phyloP scores from a whole-genome alignment of 2,113 vertebrate genomes.

The Corynorhinus townsendii region DNA sequence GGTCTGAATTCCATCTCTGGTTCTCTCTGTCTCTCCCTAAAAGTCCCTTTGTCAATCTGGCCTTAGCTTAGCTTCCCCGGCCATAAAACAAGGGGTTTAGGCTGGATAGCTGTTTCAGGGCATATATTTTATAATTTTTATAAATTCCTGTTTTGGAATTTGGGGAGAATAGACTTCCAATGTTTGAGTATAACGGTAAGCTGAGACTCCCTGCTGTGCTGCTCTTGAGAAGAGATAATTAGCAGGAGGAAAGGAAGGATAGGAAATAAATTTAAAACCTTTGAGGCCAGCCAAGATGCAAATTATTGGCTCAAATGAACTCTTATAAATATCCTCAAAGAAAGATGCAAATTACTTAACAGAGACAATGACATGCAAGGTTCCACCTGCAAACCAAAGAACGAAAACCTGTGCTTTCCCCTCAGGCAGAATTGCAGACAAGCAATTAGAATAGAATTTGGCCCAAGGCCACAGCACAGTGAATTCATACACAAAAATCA shows the following conservation, averaged over 20 bases:
- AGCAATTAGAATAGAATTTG: conserved; percentile 15
- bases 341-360: conserved; percentile 50
- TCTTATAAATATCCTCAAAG: neutral
- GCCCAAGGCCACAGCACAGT: conserved; percentile 22
- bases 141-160: conserved; percentile 13
- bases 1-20: neutral
- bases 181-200: neutral
- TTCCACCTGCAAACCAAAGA: conserved; percentile 7
- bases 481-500: conserved; percentile 36
- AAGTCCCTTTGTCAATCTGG: neutral
- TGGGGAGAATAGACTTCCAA: neutral
- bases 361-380: conserved; percentile 1
- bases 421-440: conserved; percentile 14
- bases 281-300: conserved; percentile 32
- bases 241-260: neutral
- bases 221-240: conserved; percentile 25
- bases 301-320: conserved; percentile 22
- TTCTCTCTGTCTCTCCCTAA: neutral
- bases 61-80: neutral
- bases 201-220: neutral
- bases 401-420: neutral
- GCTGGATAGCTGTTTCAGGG: neutral
- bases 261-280: conserved; percentile 34
- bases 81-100: neutral
- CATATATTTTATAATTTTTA: neutral